Evolutionary conservation across 2,888 invertebrate genomes (phyloP), one percentile per base, ranked within the genome.

Genomic region (Eudasyphora cyanicolor): DNA sequence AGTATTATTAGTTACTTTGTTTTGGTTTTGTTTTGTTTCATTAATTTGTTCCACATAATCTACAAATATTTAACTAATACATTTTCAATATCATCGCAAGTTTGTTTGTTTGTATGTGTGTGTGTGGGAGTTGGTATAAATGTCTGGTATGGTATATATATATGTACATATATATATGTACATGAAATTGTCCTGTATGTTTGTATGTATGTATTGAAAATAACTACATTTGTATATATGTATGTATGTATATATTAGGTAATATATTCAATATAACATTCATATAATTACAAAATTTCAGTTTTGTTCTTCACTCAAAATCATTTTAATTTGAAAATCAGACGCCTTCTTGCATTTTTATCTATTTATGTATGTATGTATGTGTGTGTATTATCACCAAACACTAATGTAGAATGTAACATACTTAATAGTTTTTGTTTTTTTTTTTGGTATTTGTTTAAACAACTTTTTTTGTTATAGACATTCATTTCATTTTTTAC

Each of bases 41-140:
- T 69, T 51, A 82, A 82, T 80, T 85, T 84, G 82, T 85, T 82
- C 60, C 82, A 84, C 60, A 84, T 81, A 79, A 64, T 77, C 73
- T 84, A 77, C 82, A 78, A 70, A 84, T 84, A 76, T 85, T 84
- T 81, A 77, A 80, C 69, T 84, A 79, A 73, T 75, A 24, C 64
- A 60, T 76, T 67, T 73, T 45, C 62, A 45, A 51, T 51, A 42
- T 64, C 60, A 51, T 60, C 64, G 54, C 62, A 42, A 35, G 64
- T 71, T 62, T 60, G 32, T 19, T 60, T 57, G 35, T 60, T 12
- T 71, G 24, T 19, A 0, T 60, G 27, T 82, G 32, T 57, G 45
- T 73, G 49, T 74, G n/a, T 49, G 45, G n/a, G 42, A 19, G 14
- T 64, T 14, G 29, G 54, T n/a, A 62, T 19, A 21, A 54, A 8